These are phyloP conservation scores for Parazoanthus atlanticus DNA, from an alignment of 92 coral and sea anemone genomes.

Conservation along the genomic window DNA sequence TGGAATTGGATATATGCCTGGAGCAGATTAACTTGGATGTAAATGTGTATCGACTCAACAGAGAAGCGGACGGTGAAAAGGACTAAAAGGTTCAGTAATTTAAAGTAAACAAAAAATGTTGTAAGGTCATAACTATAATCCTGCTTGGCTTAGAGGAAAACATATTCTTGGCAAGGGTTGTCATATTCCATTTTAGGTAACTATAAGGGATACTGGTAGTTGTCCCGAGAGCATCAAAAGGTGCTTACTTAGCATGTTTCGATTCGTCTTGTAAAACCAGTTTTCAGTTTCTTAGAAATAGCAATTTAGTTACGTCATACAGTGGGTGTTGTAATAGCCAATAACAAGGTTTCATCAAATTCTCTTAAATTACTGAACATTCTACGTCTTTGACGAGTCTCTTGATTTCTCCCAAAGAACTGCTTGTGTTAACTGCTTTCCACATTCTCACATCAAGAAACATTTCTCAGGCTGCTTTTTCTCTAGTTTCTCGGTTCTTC, in stretches of 20 bases:
- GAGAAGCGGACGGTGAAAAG: too few species aligned
- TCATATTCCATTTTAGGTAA: background rate
- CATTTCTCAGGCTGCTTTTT: slow-evolving; percentile 1
- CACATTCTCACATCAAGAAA: background rate
- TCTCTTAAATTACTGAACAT: slow-evolving; percentile 4
- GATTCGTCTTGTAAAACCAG: slow-evolving; percentile 32
- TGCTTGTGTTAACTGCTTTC: background rate
- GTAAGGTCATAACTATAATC: background rate
- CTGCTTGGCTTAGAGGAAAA: background rate
- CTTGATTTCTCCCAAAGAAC: slow-evolving; percentile 6
- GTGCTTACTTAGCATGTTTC: background rate
- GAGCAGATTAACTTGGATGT: background rate
- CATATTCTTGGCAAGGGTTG: background rate
- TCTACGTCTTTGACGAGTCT: background rate
- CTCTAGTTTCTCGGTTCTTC: slow-evolving; percentile 11
- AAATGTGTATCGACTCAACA: too few species aligned
- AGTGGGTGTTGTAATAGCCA: background rate
- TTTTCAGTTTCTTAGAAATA: slow-evolving; percentile 16
- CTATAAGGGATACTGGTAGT: background rate
- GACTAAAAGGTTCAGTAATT: too few species aligned
- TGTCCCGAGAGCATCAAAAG: background rate
- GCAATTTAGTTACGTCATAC: background rate
- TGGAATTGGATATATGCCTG: background rate
- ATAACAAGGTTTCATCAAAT: background rate
- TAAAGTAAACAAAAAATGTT: too few species aligned